These are phyloP conservation scores for Harpagus bidentatus DNA, from an alignment of 2,113 vertebrate species.

Conservation along the genomic window DNA sequence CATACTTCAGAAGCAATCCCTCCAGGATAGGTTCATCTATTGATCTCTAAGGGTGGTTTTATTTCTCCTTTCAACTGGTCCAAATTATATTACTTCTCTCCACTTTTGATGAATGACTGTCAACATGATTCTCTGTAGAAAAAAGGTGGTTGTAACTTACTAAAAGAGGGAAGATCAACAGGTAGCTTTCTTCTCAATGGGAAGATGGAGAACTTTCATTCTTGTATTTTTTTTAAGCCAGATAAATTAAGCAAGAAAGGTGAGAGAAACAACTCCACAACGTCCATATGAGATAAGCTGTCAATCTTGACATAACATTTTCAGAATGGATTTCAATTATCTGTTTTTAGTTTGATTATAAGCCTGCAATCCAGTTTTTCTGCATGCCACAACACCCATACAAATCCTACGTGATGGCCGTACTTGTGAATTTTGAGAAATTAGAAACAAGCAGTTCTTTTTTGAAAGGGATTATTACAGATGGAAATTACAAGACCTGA, in stretches of 20 bases:
- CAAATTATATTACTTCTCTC: not conserved
- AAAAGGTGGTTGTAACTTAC: not conserved
- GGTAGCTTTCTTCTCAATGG: not conserved
- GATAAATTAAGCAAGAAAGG: not conserved
- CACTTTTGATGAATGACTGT: not conserved
- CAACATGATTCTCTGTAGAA: not conserved
- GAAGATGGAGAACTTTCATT: not conserved
- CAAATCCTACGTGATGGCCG: not conserved
- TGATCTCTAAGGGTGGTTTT: not conserved
- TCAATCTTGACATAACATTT: not conserved
- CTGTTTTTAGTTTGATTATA: not conserved
- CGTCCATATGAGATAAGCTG: not conserved
- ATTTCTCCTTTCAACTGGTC: constrained; percentile 4
- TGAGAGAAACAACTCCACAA: not conserved
- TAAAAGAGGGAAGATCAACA: not conserved
- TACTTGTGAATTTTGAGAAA: not conserved
- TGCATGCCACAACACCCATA: not conserved
- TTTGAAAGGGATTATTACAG: not conserved
- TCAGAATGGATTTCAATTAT: not conserved
- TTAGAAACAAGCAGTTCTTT: not conserved
- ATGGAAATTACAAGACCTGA: not conserved
- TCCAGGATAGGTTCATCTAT: not conserved
- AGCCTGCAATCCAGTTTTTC: not conserved
- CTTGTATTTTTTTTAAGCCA: not conserved
- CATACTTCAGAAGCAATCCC: not conserved